Base-by-base conservation (phyloP, 1,140 invertebrate genomes). In the Grapholita molesta region DNA sequence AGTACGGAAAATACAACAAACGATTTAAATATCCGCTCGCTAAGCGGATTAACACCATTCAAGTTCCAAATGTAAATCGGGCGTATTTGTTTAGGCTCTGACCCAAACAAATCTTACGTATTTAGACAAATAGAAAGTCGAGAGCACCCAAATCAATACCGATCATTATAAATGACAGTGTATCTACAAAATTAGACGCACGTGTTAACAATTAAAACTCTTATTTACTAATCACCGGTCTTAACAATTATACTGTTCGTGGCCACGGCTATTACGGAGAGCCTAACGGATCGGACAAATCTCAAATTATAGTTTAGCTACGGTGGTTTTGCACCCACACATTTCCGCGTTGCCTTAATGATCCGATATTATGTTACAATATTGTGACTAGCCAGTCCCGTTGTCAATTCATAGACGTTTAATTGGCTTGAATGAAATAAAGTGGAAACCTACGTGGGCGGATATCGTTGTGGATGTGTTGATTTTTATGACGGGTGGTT, bases 301-400 rank as follows among this genome's bases (percentile, higher is more conserved):
- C 76, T 89, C 84, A 85, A 89, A 90, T 91, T 90, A 91, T 89
- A 91, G 82, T 88, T 91, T 90, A 76, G 89, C 77, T 86, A 90
- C 89, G 89, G 87, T 84, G 85, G 78, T 90, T 89, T 88, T 74
- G 86, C 88, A 89, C 89, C 89, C 89, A 91, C 89, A 90, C 89
- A 83, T 85, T 89, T 91, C 89, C 89, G 84, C 77, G 79, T 88
- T 80, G 81, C 82, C 75, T 85, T 90, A 90, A 90, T 89, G 88
- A 86, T 86, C 82, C 83, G 80, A 88, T 89, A 88, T 90, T 90
- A 87, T 88, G 85, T 88, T 89, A 86, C 86, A 84, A 85, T 88
- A 86, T 82, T 87, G 82, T 83, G 83, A 84, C 76, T 71, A 73
- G 74, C 67, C 74, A 66, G 66, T 78, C 73, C 77, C 82, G 79